Conservation (phyloP, 2,797 vertebrate species). For the Intellagama lesueurii region DNA sequence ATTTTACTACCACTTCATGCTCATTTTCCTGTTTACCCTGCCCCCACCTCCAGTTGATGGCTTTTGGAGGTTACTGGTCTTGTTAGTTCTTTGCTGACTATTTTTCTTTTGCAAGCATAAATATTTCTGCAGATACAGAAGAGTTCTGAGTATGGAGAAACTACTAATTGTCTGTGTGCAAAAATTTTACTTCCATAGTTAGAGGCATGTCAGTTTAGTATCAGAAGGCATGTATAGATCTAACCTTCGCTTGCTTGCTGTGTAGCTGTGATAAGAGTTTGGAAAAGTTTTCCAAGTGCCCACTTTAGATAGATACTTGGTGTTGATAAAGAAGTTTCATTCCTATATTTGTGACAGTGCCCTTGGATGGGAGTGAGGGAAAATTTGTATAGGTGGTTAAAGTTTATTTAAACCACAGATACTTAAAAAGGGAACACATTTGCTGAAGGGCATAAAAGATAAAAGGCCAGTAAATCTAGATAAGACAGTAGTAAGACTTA, state of each 20-base stretch:
- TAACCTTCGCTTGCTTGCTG: constrained; percentile 15
- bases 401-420: constrained; percentile 35
- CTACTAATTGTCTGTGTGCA: no score
- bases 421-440: neutral
- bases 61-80: neutral
- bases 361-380: constrained; percentile 24
- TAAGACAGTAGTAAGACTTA: no score
- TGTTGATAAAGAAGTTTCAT: constrained; percentile 16
- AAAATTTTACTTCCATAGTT: no score
- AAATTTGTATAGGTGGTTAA: neutral
- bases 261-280: constrained; percentile 12
- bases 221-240: neutral
- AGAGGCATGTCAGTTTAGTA: no score
- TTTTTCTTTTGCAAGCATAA: no score
- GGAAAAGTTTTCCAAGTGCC: no score
- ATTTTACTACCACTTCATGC: no score
- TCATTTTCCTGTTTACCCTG: neutral
- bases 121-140: no score
- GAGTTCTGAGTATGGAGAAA: no score
- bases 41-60: neutral
- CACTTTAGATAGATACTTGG: neutral
- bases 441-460: neutral
- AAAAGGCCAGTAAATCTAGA: no score
- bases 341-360: neutral
- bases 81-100: no score